These are phyloP conservation scores for Helicoverpa zea DNA, from an alignment of 1,140 invertebrate genomes.

Conservation along the genomic window DNA sequence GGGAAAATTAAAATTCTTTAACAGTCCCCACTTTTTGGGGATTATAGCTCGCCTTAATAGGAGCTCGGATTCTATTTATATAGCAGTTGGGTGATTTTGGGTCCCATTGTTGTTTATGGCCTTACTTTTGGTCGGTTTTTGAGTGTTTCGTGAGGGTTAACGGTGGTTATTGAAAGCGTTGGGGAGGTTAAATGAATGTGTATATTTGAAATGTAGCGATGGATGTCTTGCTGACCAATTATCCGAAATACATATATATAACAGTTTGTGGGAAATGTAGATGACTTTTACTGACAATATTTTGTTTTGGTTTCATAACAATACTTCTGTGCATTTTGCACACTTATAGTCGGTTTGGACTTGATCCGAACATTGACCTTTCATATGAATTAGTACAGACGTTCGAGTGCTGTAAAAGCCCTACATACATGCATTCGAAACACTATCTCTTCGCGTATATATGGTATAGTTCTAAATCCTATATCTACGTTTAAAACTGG, in stretches of 20 bases:
- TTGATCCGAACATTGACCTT: not conserved
- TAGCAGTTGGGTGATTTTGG: constrained; percentile 22
- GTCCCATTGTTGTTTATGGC: constrained; percentile 5
- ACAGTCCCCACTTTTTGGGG: constrained; percentile 54
- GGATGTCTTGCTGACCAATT: too few species aligned
- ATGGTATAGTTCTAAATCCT: too few species aligned
- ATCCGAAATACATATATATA: too few species aligned
- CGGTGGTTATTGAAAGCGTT: not conserved
- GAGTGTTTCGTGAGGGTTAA: not conserved
- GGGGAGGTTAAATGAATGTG: not conserved
- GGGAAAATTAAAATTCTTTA: constrained; percentile 67
- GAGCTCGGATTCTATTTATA: constrained; percentile 20
- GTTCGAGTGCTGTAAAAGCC: not conserved
- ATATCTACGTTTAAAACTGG: not conserved
- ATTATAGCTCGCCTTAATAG: constrained; percentile 49
- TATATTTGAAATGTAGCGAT: too few species aligned
- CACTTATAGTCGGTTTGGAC: too few species aligned
- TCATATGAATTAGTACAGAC: not conserved
- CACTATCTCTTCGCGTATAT: too few species aligned
- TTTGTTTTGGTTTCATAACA: too few species aligned
- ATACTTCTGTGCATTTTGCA: too few species aligned
- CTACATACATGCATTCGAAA: too few species aligned
- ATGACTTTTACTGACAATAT: too few species aligned
- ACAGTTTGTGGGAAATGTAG: too few species aligned
- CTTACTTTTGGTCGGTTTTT: not conserved